These are phyloP conservation scores for Hoplodrina ambigua DNA, from an alignment of 2,888 invertebrate species.

Conservation along the genomic window DNA sequence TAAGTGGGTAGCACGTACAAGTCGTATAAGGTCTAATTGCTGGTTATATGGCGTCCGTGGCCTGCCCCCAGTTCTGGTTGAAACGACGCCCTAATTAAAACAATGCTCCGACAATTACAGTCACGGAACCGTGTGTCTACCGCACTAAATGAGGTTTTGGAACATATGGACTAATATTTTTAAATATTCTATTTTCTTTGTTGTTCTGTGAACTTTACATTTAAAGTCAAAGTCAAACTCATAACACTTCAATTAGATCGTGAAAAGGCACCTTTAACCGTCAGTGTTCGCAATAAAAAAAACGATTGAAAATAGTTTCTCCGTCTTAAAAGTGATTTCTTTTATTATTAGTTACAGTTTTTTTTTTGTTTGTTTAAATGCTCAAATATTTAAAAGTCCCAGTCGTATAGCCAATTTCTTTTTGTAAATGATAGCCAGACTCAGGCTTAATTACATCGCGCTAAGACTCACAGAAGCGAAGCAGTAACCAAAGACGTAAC, in stretches of 20 bases:
- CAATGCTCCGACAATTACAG: constrained; percentile 47
- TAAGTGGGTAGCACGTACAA: constrained; percentile 37
- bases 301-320: background rate
- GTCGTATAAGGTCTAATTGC: constrained; percentile 48
- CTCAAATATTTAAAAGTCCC: too few species aligned
- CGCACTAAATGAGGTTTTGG: constrained; percentile 23
- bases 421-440: too few species aligned
- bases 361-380: too few species aligned
- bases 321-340: background rate
- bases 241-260: background rate
- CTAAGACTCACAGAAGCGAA: too few species aligned
- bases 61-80: constrained; percentile 40
- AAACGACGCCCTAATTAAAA: constrained; percentile 58
- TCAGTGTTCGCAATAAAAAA: too few species aligned
- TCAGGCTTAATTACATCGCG: too few species aligned
- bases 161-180: constrained; percentile 23
- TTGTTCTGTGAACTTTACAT: background rate
- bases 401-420: too few species aligned
- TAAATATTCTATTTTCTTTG: constrained; percentile 10
- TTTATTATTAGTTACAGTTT: too few species aligned
- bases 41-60: constrained; percentile 46
- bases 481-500: too few species aligned
- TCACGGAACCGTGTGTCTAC: constrained; percentile 43
- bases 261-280: too few species aligned
- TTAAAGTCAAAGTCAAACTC: background rate